phyloP scores from a whole-genome alignment of 2,113 vertebrate genomes.

The Eulemur rufifrons region DNA sequence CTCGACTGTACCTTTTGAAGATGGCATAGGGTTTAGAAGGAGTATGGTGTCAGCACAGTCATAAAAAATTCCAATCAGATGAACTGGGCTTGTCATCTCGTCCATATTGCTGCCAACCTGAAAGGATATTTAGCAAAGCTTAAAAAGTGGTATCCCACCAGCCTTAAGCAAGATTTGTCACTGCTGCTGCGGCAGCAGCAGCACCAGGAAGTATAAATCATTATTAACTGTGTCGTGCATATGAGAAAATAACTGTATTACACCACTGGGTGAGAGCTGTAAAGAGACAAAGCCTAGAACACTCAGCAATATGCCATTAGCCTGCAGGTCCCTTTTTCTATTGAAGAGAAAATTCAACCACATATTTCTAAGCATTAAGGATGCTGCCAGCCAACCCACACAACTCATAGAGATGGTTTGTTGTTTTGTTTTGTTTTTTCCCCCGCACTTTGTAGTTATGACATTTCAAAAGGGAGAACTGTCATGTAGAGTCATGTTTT shows the following conservation, averaged over 20 bases:
- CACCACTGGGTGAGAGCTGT: background rate
- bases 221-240: background rate
- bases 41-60: background rate
- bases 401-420: background rate
- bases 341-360: slow-evolving; percentile 9
- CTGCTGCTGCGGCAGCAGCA: slow-evolving; percentile 33
- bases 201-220: slow-evolving; percentile 53
- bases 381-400: background rate
- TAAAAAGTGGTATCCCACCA: background rate
- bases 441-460: background rate
- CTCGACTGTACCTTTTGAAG: slow-evolving; percentile 38
- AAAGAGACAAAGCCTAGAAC: background rate
- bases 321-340: background rate
- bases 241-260: background rate
- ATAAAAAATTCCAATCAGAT: background rate
- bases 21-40: background rate
- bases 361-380: background rate
- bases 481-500: background rate
- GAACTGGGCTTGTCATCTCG: background rate
- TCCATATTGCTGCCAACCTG: background rate
- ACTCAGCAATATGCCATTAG: background rate
- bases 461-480: background rate
- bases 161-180: slow-evolving; percentile 39
- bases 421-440: background rate
- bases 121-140: slow-evolving; percentile 44